These are phyloP conservation scores for Melopsittacus undulatus DNA, from an alignment of 2,797 vertebrate genomes.

Conservation along the genomic window DNA sequence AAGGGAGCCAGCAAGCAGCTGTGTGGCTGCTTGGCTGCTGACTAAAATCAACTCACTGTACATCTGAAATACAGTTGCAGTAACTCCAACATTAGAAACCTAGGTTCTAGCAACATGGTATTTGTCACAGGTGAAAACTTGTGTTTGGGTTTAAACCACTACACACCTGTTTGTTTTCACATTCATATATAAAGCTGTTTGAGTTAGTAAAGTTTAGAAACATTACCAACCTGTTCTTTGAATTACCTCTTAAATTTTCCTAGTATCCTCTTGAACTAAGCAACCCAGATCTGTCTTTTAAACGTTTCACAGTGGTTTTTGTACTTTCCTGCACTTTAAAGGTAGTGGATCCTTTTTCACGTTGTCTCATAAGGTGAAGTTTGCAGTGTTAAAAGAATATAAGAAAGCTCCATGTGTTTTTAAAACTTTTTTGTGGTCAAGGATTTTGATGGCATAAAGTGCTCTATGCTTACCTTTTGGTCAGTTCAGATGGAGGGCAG, in stretches of 20 bases:
- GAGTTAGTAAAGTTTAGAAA: not conserved
- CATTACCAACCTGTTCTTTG: not conserved
- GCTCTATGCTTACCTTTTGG: not conserved
- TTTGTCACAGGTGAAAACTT: not conserved
- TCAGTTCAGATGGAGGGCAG: not conserved
- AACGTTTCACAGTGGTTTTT: not conserved
- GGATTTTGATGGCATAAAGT: not conserved
- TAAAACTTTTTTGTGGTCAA: not conserved
- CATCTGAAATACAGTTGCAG: not conserved
- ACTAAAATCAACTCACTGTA: rapidly evolving
- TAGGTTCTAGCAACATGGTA: not conserved
- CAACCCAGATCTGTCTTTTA: not conserved
- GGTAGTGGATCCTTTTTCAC: not conserved
- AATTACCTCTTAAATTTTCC: not conserved
- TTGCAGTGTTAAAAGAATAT: not conserved
- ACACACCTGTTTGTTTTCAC: not conserved
- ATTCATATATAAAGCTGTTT: not conserved
- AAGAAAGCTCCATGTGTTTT: not conserved
- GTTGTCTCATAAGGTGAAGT: not conserved
- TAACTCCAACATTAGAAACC: not conserved
- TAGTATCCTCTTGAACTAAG: not conserved
- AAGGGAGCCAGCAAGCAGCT: rapidly evolving
- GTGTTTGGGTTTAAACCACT: not conserved
- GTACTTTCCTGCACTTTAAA: not conserved
- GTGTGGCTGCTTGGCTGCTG: not conserved